Conservation (phyloP, 2,113 vertebrate genomes). For the Tachuris rubrigastra region DNA sequence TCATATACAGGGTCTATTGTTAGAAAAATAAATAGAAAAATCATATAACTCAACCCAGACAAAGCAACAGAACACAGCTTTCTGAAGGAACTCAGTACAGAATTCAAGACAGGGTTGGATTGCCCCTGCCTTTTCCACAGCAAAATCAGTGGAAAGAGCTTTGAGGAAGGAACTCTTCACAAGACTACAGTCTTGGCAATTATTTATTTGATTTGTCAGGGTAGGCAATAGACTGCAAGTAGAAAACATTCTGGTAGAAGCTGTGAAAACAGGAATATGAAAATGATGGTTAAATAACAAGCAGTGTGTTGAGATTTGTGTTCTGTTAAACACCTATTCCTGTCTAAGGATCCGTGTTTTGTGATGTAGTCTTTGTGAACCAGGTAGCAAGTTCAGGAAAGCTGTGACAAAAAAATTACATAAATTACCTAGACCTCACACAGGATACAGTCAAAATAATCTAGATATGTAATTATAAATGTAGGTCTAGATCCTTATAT, state of each 20-base stretch:
- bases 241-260: neutral
- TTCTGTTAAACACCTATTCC: neutral
- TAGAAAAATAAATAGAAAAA: neutral
- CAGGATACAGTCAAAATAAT: neutral
- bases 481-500: neutral
- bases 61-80: neutral
- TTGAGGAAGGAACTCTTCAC: neutral
- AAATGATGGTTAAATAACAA: neutral
- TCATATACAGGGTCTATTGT: neutral
- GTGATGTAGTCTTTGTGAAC: neutral
- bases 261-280: neutral
- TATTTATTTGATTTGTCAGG: constrained; percentile 1
- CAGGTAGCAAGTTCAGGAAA: neutral
- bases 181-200: neutral
- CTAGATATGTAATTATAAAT: neutral
- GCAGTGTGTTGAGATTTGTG: neutral
- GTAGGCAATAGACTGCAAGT: neutral
- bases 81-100: neutral
- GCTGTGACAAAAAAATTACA: neutral
- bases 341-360: neutral
- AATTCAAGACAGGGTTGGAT: neutral
- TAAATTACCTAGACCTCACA: neutral
- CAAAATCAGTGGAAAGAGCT: neutral
- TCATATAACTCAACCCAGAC: neutral
- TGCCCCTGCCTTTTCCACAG: neutral